Conservation (phyloP, 2,888 invertebrate species). For the Pammene fasciana region DNA sequence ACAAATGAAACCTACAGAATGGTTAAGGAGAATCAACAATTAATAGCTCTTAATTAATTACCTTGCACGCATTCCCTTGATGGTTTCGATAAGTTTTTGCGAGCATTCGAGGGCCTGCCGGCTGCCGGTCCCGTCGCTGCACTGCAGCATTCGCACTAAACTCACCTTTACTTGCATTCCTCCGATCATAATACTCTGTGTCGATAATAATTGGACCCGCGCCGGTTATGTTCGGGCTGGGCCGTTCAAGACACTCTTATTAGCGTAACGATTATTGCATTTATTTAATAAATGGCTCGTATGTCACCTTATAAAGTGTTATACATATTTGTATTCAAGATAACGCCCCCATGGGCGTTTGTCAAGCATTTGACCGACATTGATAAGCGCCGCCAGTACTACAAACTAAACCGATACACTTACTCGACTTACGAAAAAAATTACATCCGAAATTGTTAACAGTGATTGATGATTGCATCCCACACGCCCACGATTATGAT, state of each 20-base stretch:
- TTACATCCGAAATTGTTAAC: slow-evolving; percentile 19
- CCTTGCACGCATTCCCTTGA: slow-evolving; percentile 60
- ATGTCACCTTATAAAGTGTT: background rate
- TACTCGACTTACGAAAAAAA: slow-evolving; percentile 10
- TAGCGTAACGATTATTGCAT: slow-evolving; percentile 37
- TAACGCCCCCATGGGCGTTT: slow-evolving; percentile 66
- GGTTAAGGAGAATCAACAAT: slow-evolving; percentile 65
- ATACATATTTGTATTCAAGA: slow-evolving; percentile 48
- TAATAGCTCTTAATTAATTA: slow-evolving; percentile 74
- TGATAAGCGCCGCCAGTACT: slow-evolving; percentile 57
- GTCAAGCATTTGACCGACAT: slow-evolving; percentile 61
- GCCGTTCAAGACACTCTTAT: slow-evolving; percentile 22
- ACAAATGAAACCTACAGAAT: slow-evolving; percentile 51
- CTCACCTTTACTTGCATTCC: slow-evolving; percentile 39
- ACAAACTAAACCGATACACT: slow-evolving; percentile 32
- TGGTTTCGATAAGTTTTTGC: slow-evolving; percentile 57
- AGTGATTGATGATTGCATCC: slow-evolving; percentile 22
- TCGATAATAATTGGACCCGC: slow-evolving; percentile 35
- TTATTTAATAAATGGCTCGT: slow-evolving; percentile 25
- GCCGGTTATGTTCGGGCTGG: slow-evolving; percentile 24
- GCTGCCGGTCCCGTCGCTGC: slow-evolving; percentile 15
- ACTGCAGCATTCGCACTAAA: slow-evolving; percentile 2
- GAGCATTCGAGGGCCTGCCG: slow-evolving; percentile 44
- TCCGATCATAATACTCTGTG: slow-evolving; percentile 35
- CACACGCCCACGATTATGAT: slow-evolving; percentile 30